Evolutionary conservation across 2,113 vertebrate genomes (phyloP), one percentile per base, ranked within the genome.

Genomic region (Phasianus colchicus): DNA sequence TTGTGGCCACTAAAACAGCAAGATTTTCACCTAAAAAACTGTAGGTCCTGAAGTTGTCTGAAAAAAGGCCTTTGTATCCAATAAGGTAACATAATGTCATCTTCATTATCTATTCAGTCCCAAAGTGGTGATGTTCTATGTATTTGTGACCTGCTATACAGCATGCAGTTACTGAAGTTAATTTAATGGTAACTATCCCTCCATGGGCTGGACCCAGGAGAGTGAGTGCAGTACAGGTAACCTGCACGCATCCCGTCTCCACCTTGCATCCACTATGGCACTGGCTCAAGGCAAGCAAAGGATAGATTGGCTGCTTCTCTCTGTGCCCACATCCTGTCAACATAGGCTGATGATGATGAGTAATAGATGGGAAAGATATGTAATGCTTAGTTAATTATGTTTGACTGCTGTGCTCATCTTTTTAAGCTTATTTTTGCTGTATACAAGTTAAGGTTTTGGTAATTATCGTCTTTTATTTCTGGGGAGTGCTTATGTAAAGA

Each of bases 291-390:
- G 70, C 65, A 77, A 77, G 83, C 69, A 90, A 52, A 77, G 57
- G 22, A 30, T 36, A 71, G 21, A n/a, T 34, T 71, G 86, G 9
- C 20, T 84, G 78, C 25, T 19, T 84, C 25, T 19, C 5, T 57
- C 75, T 67, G 22, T 78, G 92, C 69, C 90, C 40, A 72, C 57
- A 86, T 88, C 61, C 83, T 96, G 92, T 95, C 93, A 96, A 88
- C 69, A 88, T 65, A 94, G 47, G 88, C 83, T 90, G 75, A 74
- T 70, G 79, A 66, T 90, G 79, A 94, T 95, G 92, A 90, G 92
- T 96, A 95, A 95, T 88, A 95, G 88, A 96, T 93, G 85, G 88
- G 88, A 96, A 96, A 95, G 93, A 89, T 95, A 96, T 7, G 40
- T 77, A 75, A 64, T 32, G 65, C 70, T 88, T 94, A 86, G 95